Percentiles rank a stretch among this genome's conserved stretches.
Conservation (phyloP, 2,113 vertebrate genomes). For the Pomatorhinus ruficollis region DNA sequence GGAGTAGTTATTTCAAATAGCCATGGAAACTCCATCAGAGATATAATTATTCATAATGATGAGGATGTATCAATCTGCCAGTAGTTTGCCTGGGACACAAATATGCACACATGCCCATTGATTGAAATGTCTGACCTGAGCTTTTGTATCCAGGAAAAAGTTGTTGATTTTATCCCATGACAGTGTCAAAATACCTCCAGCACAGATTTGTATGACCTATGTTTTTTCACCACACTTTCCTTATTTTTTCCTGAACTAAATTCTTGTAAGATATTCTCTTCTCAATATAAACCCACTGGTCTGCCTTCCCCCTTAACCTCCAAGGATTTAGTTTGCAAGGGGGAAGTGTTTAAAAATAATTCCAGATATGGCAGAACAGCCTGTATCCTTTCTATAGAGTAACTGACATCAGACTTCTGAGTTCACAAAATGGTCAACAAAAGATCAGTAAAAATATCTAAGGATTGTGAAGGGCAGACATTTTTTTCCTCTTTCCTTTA, state of each 20-base stretch:
- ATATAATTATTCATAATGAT: not conserved
- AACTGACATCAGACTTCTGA: constrained; percentile 51
- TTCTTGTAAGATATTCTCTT: not conserved
- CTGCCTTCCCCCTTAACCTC: constrained; percentile 27
- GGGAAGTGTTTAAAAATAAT: constrained; percentile 70
- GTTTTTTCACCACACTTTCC: not conserved
- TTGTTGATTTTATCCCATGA: not conserved
- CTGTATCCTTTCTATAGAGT: constrained; percentile 64
- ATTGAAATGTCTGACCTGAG: not conserved
- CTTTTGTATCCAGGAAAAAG: constrained; percentile 6
- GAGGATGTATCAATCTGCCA: not conserved
- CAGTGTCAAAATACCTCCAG: not conserved
- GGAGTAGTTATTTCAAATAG: not conserved
- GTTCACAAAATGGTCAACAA: constrained; percentile 63
- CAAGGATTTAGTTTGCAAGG: constrained; percentile 7
- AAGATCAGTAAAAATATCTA: constrained; percentile 56
- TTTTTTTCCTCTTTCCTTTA: constrained; percentile 5
- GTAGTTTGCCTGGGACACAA: not conserved
- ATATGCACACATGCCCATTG: not conserved
- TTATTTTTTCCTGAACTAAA: constrained; percentile 56
- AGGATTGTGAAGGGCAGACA: constrained; percentile 29
- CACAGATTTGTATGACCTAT: not conserved
- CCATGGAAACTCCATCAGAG: not conserved
- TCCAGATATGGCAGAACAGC: constrained; percentile 39
- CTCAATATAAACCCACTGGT: not conserved